Evolutionary conservation across 2,113 vertebrate genomes (phyloP).

Genomic region (Xenotilapia caudafasciata): DNA sequence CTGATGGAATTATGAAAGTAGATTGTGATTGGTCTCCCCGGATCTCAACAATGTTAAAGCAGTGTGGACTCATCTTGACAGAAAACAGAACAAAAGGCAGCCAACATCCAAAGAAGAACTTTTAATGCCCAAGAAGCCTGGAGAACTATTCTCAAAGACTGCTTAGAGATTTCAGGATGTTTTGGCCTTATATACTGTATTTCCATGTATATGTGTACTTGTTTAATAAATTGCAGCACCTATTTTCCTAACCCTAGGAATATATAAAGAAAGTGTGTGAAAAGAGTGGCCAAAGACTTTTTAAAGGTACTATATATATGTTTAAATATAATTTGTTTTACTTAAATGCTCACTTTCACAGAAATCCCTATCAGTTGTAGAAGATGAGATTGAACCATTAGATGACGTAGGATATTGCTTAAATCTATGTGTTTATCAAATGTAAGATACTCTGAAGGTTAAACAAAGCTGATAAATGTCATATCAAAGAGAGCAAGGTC

Average conservation of each 20-base stretch:
- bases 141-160: neutral
- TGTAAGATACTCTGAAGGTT: conserved; percentile 13
- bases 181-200: neutral
- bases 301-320: neutral
- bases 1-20: neutral
- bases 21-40: neutral
- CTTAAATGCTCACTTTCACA: conserved; percentile 1
- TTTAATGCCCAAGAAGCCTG: neutral
- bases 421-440: neutral
- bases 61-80: accelerated
- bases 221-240: neutral
- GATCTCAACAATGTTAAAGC: neutral
- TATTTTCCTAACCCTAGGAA: neutral
- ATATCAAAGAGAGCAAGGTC: conserved; percentile 33
- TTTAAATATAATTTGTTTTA: neutral
- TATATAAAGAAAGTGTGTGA: neutral
- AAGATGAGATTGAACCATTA: conserved; percentile 33
- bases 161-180: neutral
- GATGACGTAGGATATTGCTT: conserved; percentile 12
- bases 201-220: neutral
- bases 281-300: neutral
- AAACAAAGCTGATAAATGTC: neutral
- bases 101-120: neutral
- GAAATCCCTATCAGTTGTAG: conserved; percentile 14
- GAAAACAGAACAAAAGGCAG: neutral